phyloP scores from a whole-genome alignment of 2,797 vertebrate genomes.

The Prionace glauca region DNA sequence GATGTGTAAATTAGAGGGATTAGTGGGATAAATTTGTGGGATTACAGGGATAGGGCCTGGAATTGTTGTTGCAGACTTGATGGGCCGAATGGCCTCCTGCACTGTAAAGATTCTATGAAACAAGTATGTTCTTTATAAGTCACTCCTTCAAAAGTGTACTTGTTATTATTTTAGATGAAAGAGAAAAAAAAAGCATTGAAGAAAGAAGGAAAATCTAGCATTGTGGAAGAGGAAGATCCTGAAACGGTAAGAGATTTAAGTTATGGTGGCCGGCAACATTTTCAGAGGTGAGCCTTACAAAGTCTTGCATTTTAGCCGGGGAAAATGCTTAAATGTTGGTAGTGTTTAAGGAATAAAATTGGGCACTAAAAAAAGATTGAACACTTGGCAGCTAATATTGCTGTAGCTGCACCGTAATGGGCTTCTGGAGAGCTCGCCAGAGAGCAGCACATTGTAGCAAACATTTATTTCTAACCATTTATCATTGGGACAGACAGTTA shows the following conservation, averaged over 20 bases:
- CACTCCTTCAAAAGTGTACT: background rate
- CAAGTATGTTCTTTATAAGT: background rate
- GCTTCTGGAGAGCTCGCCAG: background rate
- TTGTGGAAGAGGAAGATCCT: conserved; percentile 84
- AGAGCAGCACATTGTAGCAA: background rate
- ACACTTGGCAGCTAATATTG: background rate
- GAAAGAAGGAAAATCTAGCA: conserved; percentile 81
- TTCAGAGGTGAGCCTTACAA: background rate
- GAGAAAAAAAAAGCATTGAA: conserved; percentile 94
- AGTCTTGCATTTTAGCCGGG: conserved; percentile 3
- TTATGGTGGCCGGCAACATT: background rate
- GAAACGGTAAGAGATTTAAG: conserved; percentile 70
- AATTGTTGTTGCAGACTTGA: too few relatives aligned
- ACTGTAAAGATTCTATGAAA: too few relatives aligned
- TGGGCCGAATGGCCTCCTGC: too few relatives aligned
- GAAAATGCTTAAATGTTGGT: background rate
- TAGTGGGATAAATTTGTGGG: too few relatives aligned
- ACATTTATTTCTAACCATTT: conserved; percentile 29
- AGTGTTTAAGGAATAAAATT: background rate
- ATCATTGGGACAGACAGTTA: background rate
- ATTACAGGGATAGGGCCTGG: too few relatives aligned
- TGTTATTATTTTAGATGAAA: conserved; percentile 67
- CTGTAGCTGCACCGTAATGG: background rate
- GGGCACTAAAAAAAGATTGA: conserved; percentile 10
- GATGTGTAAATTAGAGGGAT: too few relatives aligned